Conservation (phyloP, 2,888 invertebrate genomes). For the Calameuta filiformis region DNA sequence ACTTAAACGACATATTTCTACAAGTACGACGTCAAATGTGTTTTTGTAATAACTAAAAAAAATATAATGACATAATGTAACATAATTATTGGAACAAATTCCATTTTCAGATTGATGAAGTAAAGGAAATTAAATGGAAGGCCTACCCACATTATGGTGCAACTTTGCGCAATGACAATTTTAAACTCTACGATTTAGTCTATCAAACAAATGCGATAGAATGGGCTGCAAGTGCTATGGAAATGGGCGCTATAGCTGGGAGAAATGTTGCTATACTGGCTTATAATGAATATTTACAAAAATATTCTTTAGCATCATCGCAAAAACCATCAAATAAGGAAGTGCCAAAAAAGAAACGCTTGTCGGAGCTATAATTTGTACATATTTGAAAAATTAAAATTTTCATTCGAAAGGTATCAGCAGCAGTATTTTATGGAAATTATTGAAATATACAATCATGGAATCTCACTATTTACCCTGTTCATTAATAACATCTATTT, state of each 20-base stretch:
- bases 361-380: too few relatives aligned
- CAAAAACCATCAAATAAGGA: too few relatives aligned
- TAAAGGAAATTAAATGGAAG: constrained; percentile 66
- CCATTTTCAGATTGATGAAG: constrained; percentile 42
- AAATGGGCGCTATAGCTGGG: constrained; percentile 73
- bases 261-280: constrained; percentile 72
- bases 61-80: too few relatives aligned
- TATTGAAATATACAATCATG: too few relatives aligned
- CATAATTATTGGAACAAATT: constrained; percentile 9
- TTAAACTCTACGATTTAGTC: constrained; percentile 68
- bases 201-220: constrained; percentile 75
- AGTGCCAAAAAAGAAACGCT: too few relatives aligned
- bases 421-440: too few relatives aligned
- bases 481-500: too few relatives aligned
- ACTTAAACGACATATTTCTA: constrained; percentile 67
- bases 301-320: constrained; percentile 7
- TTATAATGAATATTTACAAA: constrained; percentile 56
- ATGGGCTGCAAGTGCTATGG: constrained; percentile 76
- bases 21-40: constrained; percentile 43
- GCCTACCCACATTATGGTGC: constrained; percentile 70
- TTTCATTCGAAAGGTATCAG: too few relatives aligned
- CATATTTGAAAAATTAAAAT: too few relatives aligned
- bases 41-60: not conserved
- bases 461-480: too few relatives aligned
- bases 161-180: constrained; percentile 55